Percentiles rank a stretch among this genome's conserved stretches.
Evolutionary conservation across 1,140 invertebrate genomes (phyloP).

Genomic region (Amyelois transitella): DNA sequence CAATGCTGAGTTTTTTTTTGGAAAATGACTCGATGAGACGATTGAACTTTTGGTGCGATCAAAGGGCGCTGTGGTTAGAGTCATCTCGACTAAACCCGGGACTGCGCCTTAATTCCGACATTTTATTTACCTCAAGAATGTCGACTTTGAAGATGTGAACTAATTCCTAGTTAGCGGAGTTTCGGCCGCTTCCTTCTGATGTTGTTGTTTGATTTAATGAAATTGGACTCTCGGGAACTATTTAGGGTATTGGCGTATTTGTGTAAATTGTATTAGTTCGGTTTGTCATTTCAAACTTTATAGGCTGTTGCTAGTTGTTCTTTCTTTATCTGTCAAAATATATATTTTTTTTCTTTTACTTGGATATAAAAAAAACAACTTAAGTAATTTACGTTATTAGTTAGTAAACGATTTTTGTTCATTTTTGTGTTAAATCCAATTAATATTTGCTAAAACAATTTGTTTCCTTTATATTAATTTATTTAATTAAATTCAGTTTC

Average conservation of each 20-base stretch:
- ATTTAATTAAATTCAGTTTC: too few relatives aligned
- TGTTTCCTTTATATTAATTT: too few relatives aligned
- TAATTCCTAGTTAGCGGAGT: conserved; percentile 50
- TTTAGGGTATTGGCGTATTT: conserved; percentile 8
- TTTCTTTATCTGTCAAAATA: too few relatives aligned
- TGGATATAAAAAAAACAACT: too few relatives aligned
- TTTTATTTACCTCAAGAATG: conserved; percentile 60
- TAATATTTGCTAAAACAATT: background rate
- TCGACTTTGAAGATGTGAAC: conserved; percentile 51
- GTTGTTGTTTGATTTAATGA: conserved; percentile 40
- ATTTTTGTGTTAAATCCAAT: background rate
- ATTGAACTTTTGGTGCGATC: conserved; percentile 37
- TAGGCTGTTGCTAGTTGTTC: background rate
- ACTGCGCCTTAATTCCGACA: conserved; percentile 20
- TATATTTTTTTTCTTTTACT: too few relatives aligned
- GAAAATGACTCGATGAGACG: conserved; percentile 39
- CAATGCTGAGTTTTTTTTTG: conserved; percentile 20
- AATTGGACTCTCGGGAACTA: conserved; percentile 30
- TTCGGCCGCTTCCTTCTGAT: conserved; percentile 26
- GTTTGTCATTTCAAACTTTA: conserved; percentile 17
- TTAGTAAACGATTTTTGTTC: background rate
- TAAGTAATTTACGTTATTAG: too few relatives aligned
- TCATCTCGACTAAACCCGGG: conserved; percentile 6
- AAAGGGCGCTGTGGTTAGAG: conserved; percentile 33
- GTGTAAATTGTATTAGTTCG: background rate